Evolutionary conservation across 2,113 vertebrate genomes (phyloP).

Genomic region (Thomomys bottae): DNA sequence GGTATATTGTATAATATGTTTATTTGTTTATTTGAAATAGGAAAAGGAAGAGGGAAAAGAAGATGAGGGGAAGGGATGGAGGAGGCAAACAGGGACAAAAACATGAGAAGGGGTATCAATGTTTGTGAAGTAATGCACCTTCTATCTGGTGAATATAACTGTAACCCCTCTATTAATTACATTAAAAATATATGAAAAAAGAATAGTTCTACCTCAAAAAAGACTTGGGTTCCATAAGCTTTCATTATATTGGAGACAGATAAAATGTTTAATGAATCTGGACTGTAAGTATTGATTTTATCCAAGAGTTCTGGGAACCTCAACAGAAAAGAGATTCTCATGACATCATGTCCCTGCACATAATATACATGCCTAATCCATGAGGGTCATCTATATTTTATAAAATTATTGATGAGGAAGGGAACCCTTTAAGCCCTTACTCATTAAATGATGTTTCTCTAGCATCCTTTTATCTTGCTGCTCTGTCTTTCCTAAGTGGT

Average conservation of each 20-base stretch:
- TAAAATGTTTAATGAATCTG: constrained; percentile 31
- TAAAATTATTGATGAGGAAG: constrained; percentile 70
- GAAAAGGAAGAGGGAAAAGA: too few relatives aligned
- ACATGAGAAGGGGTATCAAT: too few relatives aligned
- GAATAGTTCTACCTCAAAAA: too few relatives aligned
- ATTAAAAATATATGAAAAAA: too few relatives aligned
- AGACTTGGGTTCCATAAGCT: constrained; percentile 23
- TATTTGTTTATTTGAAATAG: too few relatives aligned
- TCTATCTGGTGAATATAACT: too few relatives aligned
- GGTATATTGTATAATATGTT: too few relatives aligned
- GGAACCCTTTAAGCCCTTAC: constrained; percentile 31
- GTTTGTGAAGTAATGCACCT: too few relatives aligned
- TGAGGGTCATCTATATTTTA: constrained; percentile 66
- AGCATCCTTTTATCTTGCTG: neutral
- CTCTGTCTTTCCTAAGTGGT: constrained; percentile 40
- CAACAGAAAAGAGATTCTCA: constrained; percentile 74
- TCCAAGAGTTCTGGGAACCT: constrained; percentile 78
- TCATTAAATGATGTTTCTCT: constrained; percentile 34
- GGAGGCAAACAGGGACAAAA: too few relatives aligned
- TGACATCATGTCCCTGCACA: constrained; percentile 54
- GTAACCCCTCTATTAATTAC: too few relatives aligned
- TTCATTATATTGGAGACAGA: constrained; percentile 41
- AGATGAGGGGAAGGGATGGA: too few relatives aligned
- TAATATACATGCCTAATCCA: constrained; percentile 44
- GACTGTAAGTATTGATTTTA: constrained; percentile 67